Evolutionary conservation across 2,888 invertebrate genomes (phyloP).

Genomic region (Apodemia duryi): DNA sequence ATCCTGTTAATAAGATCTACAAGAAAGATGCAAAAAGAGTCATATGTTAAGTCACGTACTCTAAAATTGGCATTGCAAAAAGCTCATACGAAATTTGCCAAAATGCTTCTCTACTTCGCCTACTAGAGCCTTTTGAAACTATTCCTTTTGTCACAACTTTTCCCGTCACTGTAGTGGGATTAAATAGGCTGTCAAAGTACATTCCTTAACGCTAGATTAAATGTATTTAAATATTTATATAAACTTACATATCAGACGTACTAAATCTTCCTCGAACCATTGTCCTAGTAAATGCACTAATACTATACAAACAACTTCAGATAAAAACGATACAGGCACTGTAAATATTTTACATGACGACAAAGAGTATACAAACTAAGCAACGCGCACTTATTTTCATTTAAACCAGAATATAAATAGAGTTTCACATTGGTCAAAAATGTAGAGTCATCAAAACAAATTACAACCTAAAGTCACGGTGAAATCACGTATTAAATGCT

Average conservation of each 20-base stretch:
- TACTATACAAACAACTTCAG: constrained; percentile 41
- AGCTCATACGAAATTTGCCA: no score
- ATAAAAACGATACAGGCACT: constrained; percentile 2
- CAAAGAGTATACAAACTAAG: constrained; percentile 17
- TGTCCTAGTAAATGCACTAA: constrained; percentile 37
- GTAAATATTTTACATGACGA: constrained; percentile 18
- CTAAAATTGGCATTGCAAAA: no score
- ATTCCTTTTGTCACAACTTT: no score
- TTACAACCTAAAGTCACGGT: constrained; percentile 2
- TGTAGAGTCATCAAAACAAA: constrained; percentile 9
- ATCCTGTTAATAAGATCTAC: no score
- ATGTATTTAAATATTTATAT: background rate
- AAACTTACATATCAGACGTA: constrained; percentile 69
- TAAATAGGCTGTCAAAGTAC: no score
- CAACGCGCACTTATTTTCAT: constrained; percentile 16
- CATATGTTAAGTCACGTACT: no score
- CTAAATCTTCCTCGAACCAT: constrained; percentile 75
- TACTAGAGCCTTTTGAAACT: no score
- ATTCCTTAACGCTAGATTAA: no score
- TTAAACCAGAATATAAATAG: constrained; percentile 11
- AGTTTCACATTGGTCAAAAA: constrained; percentile 44
- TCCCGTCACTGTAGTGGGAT: no score
- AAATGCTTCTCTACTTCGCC: no score
- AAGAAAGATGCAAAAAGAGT: no score
- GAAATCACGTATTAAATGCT: constrained; percentile 4